These are phyloP conservation scores for Chionomys nivalis DNA, from an alignment of 2,113 vertebrate genomes.

Conservation along the genomic window DNA sequence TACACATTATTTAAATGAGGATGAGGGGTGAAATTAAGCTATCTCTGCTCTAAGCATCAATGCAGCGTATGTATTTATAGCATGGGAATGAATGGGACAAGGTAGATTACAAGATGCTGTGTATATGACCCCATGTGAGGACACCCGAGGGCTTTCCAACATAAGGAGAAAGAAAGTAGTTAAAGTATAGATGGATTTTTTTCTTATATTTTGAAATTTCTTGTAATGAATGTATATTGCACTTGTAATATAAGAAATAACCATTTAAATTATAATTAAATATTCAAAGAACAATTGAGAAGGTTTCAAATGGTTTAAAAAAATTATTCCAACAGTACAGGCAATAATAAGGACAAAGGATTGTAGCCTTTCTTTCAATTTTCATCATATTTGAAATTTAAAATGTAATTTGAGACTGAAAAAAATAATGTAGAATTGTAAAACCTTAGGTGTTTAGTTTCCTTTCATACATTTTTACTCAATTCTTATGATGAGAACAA, in stretches of 20 bases:
- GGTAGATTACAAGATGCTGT: neutral
- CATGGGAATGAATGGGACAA: neutral
- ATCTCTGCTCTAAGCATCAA: neutral
- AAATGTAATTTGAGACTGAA: conserved; percentile 21
- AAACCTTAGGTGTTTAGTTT: neutral
- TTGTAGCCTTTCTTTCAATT: neutral
- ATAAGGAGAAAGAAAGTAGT: neutral
- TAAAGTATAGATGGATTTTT: neutral
- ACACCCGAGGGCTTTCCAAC: neutral
- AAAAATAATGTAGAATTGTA: neutral
- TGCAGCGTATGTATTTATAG: neutral
- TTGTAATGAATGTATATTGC: neutral
- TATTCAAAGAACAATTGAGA: neutral
- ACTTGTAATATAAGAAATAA: neutral
- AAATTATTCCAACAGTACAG: neutral
- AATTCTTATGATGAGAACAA: conserved; percentile 28
- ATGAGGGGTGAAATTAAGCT: neutral
- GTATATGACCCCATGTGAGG: neutral
- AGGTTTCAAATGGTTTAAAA: neutral
- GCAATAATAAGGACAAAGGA: neutral
- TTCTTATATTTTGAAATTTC: conserved; percentile 6
- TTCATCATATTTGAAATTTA: conserved; percentile 28
- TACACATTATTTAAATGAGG: conserved; percentile 17
- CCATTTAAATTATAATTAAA: conserved; percentile 27
- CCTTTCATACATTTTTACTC: neutral